A percentile compares a stretch with the other conserved stretches of the same genome.
These are phyloP conservation scores for Hydrocynus forskahlii DNA, from an alignment of 2,797 vertebrate genomes.

Conservation along the genomic window DNA sequence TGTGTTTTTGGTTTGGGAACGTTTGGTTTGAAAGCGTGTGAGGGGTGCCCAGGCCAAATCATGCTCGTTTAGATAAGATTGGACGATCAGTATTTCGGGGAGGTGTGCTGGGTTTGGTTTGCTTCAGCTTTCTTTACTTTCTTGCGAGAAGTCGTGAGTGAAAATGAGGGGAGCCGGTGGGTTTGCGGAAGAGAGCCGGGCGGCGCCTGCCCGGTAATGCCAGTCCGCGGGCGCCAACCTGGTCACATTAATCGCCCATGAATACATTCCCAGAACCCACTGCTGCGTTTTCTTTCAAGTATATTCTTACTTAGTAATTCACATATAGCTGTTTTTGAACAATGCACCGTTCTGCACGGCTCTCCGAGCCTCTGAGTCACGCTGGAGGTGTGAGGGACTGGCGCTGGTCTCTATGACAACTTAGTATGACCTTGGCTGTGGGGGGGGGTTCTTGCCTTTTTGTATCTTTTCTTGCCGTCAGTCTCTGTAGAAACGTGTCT, in stretches of 20 bases:
- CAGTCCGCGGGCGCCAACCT: neutral
- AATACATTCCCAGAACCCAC: neutral
- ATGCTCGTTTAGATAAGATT: too few species aligned
- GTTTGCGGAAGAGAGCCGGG: neutral
- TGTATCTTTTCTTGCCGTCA: neutral
- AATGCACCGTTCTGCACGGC: constrained; percentile 33
- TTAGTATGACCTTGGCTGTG: constrained; percentile 34
- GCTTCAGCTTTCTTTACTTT: too few species aligned
- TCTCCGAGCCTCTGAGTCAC: constrained; percentile 50
- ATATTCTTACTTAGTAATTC: neutral
- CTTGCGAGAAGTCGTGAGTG: too few species aligned
- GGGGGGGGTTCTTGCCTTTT: neutral
- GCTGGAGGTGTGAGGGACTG: constrained; percentile 44
- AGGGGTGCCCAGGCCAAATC: too few species aligned
- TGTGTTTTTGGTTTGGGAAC: too few species aligned
- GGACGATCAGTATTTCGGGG: too few species aligned
- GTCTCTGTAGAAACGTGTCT: neutral
- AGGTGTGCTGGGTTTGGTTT: too few species aligned
- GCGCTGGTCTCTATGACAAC: constrained; percentile 60
- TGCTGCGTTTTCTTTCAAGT: neutral
- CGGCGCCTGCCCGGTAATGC: neutral
- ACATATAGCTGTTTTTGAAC: constrained; percentile 2
- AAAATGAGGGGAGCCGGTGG: too few species aligned
- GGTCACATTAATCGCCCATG: neutral
- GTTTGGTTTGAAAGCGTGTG: too few species aligned